These are phyloP conservation scores for Zosterops japonicus DNA, from an alignment of 2,113 vertebrate species.

Conservation along the genomic window DNA sequence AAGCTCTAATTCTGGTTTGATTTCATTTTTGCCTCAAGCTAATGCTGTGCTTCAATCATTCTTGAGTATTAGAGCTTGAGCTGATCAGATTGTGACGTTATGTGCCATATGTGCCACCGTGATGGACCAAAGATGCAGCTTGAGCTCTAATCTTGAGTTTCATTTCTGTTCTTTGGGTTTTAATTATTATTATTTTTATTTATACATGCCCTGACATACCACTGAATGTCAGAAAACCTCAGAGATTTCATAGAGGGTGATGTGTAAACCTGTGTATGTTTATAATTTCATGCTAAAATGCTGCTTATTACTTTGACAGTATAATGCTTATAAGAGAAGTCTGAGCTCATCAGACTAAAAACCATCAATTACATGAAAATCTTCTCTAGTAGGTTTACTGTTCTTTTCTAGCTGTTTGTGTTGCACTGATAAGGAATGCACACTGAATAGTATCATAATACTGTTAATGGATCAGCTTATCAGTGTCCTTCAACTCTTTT, in stretches of 20 bases:
- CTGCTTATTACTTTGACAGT: neutral
- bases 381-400: neutral
- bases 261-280: neutral
- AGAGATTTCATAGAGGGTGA: neutral
- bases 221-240: neutral
- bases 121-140: neutral
- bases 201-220: neutral
- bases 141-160: slow-evolving; percentile 32
- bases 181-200: neutral
- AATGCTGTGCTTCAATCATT: neutral
- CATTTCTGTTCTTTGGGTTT: neutral
- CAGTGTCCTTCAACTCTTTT: neutral
- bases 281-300: neutral
- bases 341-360: neutral
- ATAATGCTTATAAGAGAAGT: neutral
- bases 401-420: neutral
- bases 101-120: slow-evolving; percentile 43
- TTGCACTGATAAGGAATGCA: neutral
- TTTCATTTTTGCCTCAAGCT: neutral
- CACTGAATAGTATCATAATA: neutral
- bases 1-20: neutral
- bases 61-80: slow-evolving; percentile 44
- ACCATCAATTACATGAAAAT: neutral
- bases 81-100: slow-evolving; percentile 54
- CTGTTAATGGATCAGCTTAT: neutral